phyloP scores from a whole-genome alignment of 2,888 invertebrate genomes.

The Macrophya alboannulata region DNA sequence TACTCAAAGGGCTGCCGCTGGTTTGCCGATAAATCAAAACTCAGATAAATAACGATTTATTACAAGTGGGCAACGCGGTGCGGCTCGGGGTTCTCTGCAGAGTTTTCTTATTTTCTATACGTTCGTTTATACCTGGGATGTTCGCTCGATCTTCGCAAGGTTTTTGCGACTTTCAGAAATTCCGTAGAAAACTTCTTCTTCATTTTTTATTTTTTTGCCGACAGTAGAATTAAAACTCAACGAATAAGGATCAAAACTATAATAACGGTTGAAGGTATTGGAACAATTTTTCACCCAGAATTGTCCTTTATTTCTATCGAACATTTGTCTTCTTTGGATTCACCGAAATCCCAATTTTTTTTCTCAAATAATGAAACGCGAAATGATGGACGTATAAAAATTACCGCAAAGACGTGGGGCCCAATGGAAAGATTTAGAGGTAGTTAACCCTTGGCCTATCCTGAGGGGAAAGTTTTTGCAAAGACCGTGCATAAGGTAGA shows the following conservation, averaged over 20 bases:
- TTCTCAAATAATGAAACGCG: background rate
- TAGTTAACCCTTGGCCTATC: background rate
- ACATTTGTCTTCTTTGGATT: too few species aligned
- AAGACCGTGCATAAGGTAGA: background rate
- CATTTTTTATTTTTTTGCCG: too few species aligned
- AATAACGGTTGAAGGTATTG: too few species aligned
- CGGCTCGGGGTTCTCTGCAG: background rate
- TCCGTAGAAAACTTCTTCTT: background rate
- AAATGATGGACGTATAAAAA: background rate
- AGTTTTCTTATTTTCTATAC: background rate
- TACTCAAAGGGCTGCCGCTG: slow-evolving; percentile 50
- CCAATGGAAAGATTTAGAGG: background rate
- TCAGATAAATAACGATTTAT: slow-evolving; percentile 57
- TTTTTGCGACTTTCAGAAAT: background rate
- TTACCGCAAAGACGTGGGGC: background rate
- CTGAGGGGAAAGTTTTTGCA: background rate
- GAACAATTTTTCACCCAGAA: too few species aligned
- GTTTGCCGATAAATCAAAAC: slow-evolving; percentile 52
- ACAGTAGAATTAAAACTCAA: too few species aligned
- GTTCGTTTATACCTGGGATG: slow-evolving; percentile 2
- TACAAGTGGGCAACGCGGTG: slow-evolving; percentile 44
- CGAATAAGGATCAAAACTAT: too few species aligned
- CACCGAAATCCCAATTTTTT: too few species aligned
- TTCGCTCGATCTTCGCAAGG: slow-evolving; percentile 1
- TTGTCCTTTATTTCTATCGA: too few species aligned